Conservation (phyloP, 2,888 invertebrate genomes). For the Drosophila picticornis region DNA sequence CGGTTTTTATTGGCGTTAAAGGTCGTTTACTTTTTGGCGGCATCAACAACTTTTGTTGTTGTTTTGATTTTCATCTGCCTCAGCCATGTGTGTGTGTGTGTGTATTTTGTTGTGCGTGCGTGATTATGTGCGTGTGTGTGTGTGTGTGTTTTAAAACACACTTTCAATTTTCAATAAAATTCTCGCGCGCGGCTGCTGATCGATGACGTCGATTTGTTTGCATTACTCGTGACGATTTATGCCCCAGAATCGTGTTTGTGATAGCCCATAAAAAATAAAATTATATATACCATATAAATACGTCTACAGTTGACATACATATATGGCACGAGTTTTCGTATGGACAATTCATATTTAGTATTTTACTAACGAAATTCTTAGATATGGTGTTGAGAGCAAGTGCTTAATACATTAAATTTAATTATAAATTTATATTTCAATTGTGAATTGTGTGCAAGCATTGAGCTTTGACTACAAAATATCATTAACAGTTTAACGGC, state of each 20-base stretch:
- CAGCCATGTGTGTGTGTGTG: slow-evolving; percentile 29
- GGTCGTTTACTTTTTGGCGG: slow-evolving; percentile 84
- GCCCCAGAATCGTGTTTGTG: slow-evolving; percentile 63
- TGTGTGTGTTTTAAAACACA: slow-evolving; percentile 63
- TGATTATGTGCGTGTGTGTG: slow-evolving; percentile 18
- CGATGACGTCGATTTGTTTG: slow-evolving; percentile 77
- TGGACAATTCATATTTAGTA: slow-evolving; percentile 29
- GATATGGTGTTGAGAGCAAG: slow-evolving; percentile 14
- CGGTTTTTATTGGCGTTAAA: slow-evolving; percentile 82
- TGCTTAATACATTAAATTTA: slow-evolving; percentile 17
- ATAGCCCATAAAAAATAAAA: slow-evolving; percentile 59
- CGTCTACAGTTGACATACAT: slow-evolving; percentile 23
- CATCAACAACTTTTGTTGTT: slow-evolving; percentile 80
- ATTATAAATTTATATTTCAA: slow-evolving; percentile 4
- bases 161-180: slow-evolving; percentile 78
- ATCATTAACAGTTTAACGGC: slow-evolving; percentile 12
- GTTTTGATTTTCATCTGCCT: slow-evolving; percentile 78
- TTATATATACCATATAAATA: slow-evolving; percentile 49
- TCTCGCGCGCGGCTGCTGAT: slow-evolving; percentile 63
- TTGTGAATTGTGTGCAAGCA: background rate
- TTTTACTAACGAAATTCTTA: background rate
- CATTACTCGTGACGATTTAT: slow-evolving; percentile 71
- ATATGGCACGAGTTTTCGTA: slow-evolving; percentile 44
- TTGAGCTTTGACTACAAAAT: background rate
- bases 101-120: slow-evolving; percentile 35